Base-by-base conservation (phyloP, 2,113 vertebrate species). In the Solenodon paradoxus region DNA sequence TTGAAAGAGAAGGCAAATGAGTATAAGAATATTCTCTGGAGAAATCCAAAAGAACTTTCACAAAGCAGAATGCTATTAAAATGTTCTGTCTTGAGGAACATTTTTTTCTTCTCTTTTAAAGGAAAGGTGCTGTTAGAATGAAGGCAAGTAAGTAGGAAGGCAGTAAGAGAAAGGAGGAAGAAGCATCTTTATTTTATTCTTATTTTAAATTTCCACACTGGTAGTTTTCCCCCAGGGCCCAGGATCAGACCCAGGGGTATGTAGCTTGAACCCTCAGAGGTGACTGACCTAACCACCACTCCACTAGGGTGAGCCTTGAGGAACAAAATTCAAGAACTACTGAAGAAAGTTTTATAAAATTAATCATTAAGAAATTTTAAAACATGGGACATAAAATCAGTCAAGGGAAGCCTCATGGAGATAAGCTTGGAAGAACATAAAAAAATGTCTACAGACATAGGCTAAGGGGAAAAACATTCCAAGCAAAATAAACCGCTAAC, bases 301-400 rank as follows among this genome's bases (percentile, higher is more conserved):
- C n/a, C n/a, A n/a, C n/a, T n/a, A n/a, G n/a, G n/a, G n/a, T n/a
- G n/a, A n/a, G n/a, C n/a, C n/a, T n/a, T n/a, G n/a, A n/a, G 51
- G 19, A 32, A 77, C 57, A 95, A 83, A 90, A 64, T 47, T 81
- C 12, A 92, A 26, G 66, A 32, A 89, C 63, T 47, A 78, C 17
- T 45, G 20, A 94, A 82, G 40, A 95, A 71, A 63, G 24, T 61
- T 10, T 71, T 92, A 77, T 47, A 84, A 26, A 57, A 10, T 64
- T 9, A 83, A 83, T 51, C 51, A 88, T 49, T 72, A 87, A 72
- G 47, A 87, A 74, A 84, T 80, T 93, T 88, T 72, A 79, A 74
- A 78, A 68, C 0, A 3, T 42, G 38, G 51, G 7, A 77, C 95
- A 57, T 28, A 20, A 38, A 87, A 74, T 91, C 49, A 74, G 49